Base-by-base conservation (phyloP, 2,797 vertebrate species). In the Mus caroli region DNA sequence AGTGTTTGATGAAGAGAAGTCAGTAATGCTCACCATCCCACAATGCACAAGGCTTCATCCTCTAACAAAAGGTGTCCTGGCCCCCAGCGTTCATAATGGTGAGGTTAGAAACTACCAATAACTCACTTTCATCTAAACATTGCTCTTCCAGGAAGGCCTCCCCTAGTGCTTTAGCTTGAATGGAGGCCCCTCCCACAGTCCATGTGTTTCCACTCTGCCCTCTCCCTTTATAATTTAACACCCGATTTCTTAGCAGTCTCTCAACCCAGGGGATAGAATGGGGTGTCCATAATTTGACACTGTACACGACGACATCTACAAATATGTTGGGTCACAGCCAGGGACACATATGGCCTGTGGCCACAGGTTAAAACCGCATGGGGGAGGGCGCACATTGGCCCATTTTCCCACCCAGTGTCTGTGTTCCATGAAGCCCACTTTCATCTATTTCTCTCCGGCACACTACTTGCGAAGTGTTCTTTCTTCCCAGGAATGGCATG, bases 401-500 rank as follows among this genome's bases (percentile, higher is more conserved):
- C 43, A 24, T 40, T 40, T 20, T 24, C 58, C 56, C n/a, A 54
- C 34, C 52, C n/a, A 11, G 58, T 0, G 28, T 52, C 60, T 26
- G 19, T 37, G 22, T 37, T 64, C 76, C 19, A 28, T 31, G 26
- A 50, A 10, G 78, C 50, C 60, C 43, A 64, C 34, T 46, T 87
- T 67, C 75, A 52, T 52, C 86, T 60, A 7, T 24, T 52, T n/a
- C 67, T 54, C 56, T 37, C 40, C 37, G 67, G 52, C 69, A 62
- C 46, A 91, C 88, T 37, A 34, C 90, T 88, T 77, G 40, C 82
- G 28, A 52, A 28, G 90, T 76, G 43, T 58, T 75, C 76, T 88
- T 96, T 83, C 87, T 89, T 62, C 19, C 69, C n/a, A 46, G 9
- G 43, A 43, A 17, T 83, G 9, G 12, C 0, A 0, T 71, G 69